Evolutionary conservation across 2,888 invertebrate species (phyloP), one percentile per base, ranked within the genome.

Genomic region (Thera britannica): DNA sequence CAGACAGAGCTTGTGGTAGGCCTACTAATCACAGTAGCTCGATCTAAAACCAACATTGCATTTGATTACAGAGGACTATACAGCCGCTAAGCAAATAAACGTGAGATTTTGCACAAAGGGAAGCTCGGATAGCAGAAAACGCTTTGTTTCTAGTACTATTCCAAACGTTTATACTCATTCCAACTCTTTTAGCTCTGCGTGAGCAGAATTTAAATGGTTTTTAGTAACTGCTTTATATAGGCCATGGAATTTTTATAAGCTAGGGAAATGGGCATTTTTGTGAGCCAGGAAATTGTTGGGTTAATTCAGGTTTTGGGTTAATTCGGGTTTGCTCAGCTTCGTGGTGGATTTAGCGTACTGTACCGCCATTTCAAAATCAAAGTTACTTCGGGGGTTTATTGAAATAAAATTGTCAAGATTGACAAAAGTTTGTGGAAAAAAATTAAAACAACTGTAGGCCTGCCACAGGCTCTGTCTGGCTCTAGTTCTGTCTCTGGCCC

Each of bases 71-170:
- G 6, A 46, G 2, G 8, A 46, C 44, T 12, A 12, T 49, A 12
- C 4, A 12, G 12, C 58, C 63, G 34, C 63, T 60, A 51, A 61
- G 65, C 65, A 66, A 66, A 66, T 66, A 23, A 60, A 44, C 59
- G 38, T 51, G 41, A 60, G 54, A 57, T 51, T 60, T 56, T 44
- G 34, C 38, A 55, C 60, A 61, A 60, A 61, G 36, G 59, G 44
- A 57, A 55, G 59, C 55, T 65, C 55, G 46, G 49, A 65, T 36
- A 34, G 34, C 38, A 52, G 44, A 46, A 46, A 64, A 64, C 54
- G 58, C 61, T 61, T 66, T 61, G 60, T 65, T 65, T 58, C 23
- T 23, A 60, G 60, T 60, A 56, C 11, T 58, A 55, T 51, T 35
- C 34, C 36, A 61, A 65, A 65, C 34, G 23, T 8, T 58, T 58